phyloP scores from a whole-genome alignment of 1,140 invertebrate species.

The Delia radicum region DNA sequence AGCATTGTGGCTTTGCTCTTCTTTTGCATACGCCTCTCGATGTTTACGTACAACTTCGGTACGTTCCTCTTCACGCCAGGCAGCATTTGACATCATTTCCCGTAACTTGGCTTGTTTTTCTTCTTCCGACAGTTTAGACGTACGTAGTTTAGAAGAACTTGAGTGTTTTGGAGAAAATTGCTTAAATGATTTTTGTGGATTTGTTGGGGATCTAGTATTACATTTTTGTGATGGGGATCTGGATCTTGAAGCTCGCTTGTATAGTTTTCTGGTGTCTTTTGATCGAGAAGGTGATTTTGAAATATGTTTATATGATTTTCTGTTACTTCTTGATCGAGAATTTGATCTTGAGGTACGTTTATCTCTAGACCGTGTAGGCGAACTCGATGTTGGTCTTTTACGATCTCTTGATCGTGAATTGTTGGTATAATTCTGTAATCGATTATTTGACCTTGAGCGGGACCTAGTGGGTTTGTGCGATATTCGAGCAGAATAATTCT shows the following conservation, averaged over 20 bases:
- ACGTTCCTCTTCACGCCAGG: constrained; percentile 69
- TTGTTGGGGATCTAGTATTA: background rate
- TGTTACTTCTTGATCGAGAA: background rate
- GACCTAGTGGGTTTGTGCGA: too few relatives aligned
- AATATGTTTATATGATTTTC: background rate
- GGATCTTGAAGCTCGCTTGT: too few relatives aligned
- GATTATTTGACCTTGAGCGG: too few relatives aligned
- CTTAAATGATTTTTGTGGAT: background rate
- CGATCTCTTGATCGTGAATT: constrained; percentile 1
- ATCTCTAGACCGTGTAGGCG: background rate
- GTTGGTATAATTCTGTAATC: too few relatives aligned
- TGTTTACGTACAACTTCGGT: constrained; percentile 66
- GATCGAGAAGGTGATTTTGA: background rate
- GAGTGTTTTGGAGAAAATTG: background rate
- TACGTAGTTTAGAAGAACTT: background rate
- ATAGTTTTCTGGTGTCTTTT: too few relatives aligned
- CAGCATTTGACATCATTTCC: constrained; percentile 83
- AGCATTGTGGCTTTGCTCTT: constrained; percentile 58
- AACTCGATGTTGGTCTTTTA: background rate
- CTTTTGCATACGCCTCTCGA: constrained; percentile 64
- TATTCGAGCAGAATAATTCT: too few relatives aligned
- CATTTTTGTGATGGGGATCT: background rate
- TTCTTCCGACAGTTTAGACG: constrained; percentile 61
- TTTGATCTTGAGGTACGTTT: background rate
- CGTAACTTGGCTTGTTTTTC: constrained; percentile 71